Evolutionary conservation across 2,113 vertebrate genomes (phyloP).

Genomic region (Trachemys scripta): DNA sequence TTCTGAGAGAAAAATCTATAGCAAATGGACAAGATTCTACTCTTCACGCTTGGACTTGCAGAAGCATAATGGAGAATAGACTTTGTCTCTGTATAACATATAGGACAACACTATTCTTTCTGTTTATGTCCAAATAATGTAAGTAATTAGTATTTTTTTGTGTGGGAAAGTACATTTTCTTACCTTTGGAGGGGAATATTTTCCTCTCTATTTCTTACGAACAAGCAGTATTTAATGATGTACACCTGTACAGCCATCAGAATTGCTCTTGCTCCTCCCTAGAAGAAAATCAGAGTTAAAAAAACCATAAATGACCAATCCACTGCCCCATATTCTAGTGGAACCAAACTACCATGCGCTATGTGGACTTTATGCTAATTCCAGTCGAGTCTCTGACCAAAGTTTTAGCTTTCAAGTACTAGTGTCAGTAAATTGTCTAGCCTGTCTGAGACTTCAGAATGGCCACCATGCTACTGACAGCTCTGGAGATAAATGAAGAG

Average conservation of each 20-base stretch:
- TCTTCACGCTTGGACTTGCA: background rate
- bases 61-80: background rate
- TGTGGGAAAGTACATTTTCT: background rate
- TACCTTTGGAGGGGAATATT: conserved; percentile 78
- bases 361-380: background rate
- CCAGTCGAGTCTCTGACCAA: background rate
- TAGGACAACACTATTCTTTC: background rate
- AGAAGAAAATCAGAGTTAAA: background rate
- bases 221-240: conserved; percentile 86
- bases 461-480: background rate
- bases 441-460: background rate
- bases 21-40: background rate
- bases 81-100: background rate
- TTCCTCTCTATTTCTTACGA: conserved; percentile 67
- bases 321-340: rapidly evolving
- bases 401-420: background rate
- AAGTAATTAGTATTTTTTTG: background rate
- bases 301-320: background rate
- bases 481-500: background rate
- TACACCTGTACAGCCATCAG: conserved; percentile 88
- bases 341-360: rapidly evolving
- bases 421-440: background rate
- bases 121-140: background rate
- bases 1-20: background rate
- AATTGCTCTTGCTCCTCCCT: conserved; percentile 84